Evolutionary conservation across 1,140 invertebrate genomes (phyloP), one percentile per base, ranked within the genome.

Genomic region (Drosophila santomea): DNA sequence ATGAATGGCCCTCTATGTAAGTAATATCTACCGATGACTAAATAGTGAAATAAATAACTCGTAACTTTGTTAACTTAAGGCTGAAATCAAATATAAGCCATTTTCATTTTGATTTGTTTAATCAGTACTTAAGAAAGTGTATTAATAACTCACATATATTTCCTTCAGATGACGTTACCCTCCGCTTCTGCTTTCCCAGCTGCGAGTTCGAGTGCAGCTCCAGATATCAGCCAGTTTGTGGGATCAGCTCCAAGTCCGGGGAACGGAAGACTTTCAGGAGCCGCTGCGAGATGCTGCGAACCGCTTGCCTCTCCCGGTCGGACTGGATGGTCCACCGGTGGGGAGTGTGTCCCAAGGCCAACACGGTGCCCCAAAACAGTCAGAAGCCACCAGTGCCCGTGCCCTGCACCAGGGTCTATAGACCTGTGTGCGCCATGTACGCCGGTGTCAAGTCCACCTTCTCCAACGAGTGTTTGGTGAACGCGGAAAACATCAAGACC

Each of bases 391-490:
- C 67, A 2, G 72, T 59, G n/a, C 79, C 83, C 4, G 57, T 91
- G 7, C 90, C 90, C 14, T 91, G 90, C 60, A 88, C 83, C 14
- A 83, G 78, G 17, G 35, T 91, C 12, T 91, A 89, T 45, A 82
- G 81, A 32, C 90, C 90, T 1, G 90, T 91, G 0, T 91, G 90
- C 15, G 90, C 86, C 23, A 67, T 54, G 43, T 90, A 89, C 35
- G 72, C 78, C 5, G 90, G 83, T 7, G 90, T 91, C 0, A 91
- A 91, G 74, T 88, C 90, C 17, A 90, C 86, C 55, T 91, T 91
- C 35, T 62, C 74, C 52, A 91, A 91, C 47, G 90, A 91, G 69
- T 91, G 90, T 38, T 47, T 90, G 39, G 80, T 91, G 4, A 80
- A 91, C 48, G 86, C 90, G 2, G 90, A 91, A 67, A 91, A 91